Evolutionary conservation across 2,888 invertebrate species (phyloP).

Genomic region (Neocrepidodera transversa): DNA sequence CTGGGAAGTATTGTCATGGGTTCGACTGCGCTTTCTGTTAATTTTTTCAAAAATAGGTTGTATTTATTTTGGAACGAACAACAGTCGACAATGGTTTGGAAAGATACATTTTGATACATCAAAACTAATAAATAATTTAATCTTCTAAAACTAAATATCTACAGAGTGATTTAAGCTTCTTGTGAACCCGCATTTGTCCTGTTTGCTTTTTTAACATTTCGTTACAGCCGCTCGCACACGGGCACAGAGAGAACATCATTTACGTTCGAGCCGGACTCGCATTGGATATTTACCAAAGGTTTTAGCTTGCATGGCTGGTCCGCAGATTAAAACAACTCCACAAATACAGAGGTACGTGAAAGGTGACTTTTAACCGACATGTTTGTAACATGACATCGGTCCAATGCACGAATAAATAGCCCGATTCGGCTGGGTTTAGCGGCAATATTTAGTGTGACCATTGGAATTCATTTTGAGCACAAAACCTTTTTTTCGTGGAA

Average conservation of each 20-base stretch:
- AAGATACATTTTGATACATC: too few relatives aligned
- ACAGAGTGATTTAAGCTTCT: neutral
- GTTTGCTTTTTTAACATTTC: neutral
- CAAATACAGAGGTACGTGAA: conserved; percentile 28
- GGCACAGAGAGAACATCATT: conserved; percentile 15
- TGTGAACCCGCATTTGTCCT: neutral
- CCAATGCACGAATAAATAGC: conserved; percentile 15
- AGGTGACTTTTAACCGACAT: conserved; percentile 27
- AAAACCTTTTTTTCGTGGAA: neutral
- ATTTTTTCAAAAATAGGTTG: too few relatives aligned
- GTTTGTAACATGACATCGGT: conserved; percentile 20
- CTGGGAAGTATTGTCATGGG: too few relatives aligned
- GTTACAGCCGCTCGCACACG: neutral
- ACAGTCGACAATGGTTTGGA: too few relatives aligned
- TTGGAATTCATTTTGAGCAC: conserved; percentile 17
- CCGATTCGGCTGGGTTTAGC: conserved; percentile 4
- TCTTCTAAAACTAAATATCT: too few relatives aligned
- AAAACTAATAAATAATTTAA: too few relatives aligned
- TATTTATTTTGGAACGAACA: too few relatives aligned
- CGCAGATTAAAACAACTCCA: conserved; percentile 27
- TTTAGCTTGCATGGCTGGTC: conserved; percentile 27
- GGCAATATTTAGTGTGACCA: conserved; percentile 17
- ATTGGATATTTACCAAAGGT: conserved; percentile 27
- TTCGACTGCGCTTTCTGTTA: too few relatives aligned
- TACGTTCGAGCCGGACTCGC: conserved; percentile 14